Percentiles rank a stretch among this genome's conserved stretches.
phyloP scores from a whole-genome alignment of 2,888 invertebrate genomes.

The Dermolepida albohirtum region DNA sequence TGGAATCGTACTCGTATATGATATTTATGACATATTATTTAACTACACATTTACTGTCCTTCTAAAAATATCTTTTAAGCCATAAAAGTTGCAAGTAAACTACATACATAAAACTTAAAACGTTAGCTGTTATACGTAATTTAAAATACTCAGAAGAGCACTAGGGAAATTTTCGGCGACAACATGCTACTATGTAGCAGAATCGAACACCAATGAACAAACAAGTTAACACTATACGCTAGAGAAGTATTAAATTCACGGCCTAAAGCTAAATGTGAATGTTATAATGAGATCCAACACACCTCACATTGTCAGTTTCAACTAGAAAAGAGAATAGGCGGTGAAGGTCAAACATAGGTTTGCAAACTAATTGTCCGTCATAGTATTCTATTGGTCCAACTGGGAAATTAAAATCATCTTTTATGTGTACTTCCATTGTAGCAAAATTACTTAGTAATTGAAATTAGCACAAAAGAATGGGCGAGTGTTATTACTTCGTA shows the following conservation, averaged over 20 bases:
- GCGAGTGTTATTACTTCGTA: slow-evolving; percentile 24
- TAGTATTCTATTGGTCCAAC: slow-evolving; percentile 40
- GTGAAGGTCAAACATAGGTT: slow-evolving; percentile 51
- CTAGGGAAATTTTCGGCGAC: slow-evolving; percentile 3
- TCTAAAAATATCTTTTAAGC: no score
- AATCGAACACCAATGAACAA: slow-evolving; percentile 13
- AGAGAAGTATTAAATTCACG: slow-evolving; percentile 49
- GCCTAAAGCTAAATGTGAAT: slow-evolving; percentile 50
- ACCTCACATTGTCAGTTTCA: slow-evolving; percentile 52
- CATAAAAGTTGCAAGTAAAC: no score
- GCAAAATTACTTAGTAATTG: slow-evolving; percentile 36
- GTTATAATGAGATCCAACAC: slow-evolving; percentile 52
- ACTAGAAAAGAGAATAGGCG: slow-evolving; percentile 51
- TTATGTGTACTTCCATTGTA: slow-evolving; percentile 35
- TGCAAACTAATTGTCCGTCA: slow-evolving; percentile 49
- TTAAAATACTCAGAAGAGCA: neutral
- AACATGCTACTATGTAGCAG: neutral
- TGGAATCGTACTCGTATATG: no score
- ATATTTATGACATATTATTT: no score
- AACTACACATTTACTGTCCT: no score
- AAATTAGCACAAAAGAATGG: slow-evolving; percentile 20
- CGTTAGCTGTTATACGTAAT: no score
- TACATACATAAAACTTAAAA: no score
- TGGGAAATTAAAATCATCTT: slow-evolving; percentile 39
- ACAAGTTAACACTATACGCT: slow-evolving; percentile 31